Evolutionary conservation across 2,888 invertebrate genomes (phyloP).

Genomic region (Stictocephala bisonia): DNA sequence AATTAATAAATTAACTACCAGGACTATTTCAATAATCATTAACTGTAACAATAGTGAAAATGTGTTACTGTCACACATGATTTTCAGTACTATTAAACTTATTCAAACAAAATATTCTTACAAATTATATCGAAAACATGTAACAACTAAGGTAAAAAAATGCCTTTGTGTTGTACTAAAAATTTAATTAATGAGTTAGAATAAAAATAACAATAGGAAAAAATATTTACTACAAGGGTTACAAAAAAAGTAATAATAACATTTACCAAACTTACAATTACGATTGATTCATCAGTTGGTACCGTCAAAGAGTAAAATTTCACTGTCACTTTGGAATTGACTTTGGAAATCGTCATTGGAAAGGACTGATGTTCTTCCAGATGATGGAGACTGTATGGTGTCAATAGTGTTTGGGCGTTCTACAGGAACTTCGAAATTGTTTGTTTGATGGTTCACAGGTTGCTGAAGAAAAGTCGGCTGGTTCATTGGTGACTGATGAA

Average conservation of each 20-base stretch:
- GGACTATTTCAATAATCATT: conserved; percentile 8
- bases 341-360: conserved; percentile 28
- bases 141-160: conserved; percentile 11
- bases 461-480: conserved; percentile 23
- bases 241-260: conserved; percentile 1
- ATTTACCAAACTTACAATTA: conserved; percentile 7
- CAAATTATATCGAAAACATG: too few relatives aligned
- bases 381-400: conserved; percentile 31
- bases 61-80: conserved; percentile 21
- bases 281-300: conserved; percentile 26
- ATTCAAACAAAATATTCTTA: too few relatives aligned
- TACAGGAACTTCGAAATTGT: conserved; percentile 27
- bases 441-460: conserved; percentile 17
- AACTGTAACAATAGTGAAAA: conserved; percentile 31
- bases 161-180: conserved; percentile 8
- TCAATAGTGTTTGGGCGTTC: conserved; percentile 27
- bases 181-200: neutral
- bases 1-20: too few relatives aligned
- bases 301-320: conserved; percentile 11
- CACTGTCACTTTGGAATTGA: conserved; percentile 33
- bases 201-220: too few relatives aligned
- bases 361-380: conserved; percentile 27
- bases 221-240: conserved; percentile 16
- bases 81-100: too few relatives aligned
- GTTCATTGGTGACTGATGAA: too few relatives aligned